A percentile compares a stretch with the other conserved stretches of the same genome.
These are phyloP conservation scores for Hyposoter dolosus DNA, from an alignment of 2,888 invertebrate genomes.

Conservation along the genomic window DNA sequence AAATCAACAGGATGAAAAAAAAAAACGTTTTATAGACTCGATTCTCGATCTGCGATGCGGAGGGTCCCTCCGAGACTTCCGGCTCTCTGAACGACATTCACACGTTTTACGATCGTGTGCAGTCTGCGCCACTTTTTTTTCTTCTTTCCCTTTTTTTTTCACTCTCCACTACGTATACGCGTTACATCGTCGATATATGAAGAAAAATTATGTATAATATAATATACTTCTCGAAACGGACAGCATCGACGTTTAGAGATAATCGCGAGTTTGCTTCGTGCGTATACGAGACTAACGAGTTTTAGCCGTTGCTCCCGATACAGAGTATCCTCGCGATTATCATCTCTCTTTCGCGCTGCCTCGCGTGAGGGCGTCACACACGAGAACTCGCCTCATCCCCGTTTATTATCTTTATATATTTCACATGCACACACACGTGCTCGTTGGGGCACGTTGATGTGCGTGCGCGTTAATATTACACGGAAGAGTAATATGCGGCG, in stretches of 20 bases:
- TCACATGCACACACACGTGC: not conserved
- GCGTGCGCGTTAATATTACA: conserved; percentile 32
- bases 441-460: not conserved
- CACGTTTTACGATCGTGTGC: conserved; percentile 47
- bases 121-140: conserved; percentile 14
- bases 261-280: conserved; percentile 40
- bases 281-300: conserved; percentile 50
- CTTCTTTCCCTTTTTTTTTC: not conserved
- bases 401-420: conserved; percentile 11
- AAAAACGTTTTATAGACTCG: conserved; percentile 14
- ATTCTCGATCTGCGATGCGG: conserved; percentile 31
- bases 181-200: conserved; percentile 20
- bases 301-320: conserved; percentile 49
- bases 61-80: conserved; percentile 55
- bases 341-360: conserved; percentile 66
- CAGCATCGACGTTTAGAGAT: conserved; percentile 62
- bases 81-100: conserved; percentile 48
- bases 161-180: not conserved
- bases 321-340: conserved; percentile 59
- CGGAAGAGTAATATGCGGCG: conserved; percentile 39
- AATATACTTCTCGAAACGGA: conserved; percentile 58
- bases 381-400: conserved; percentile 17
- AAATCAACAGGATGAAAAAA: not conserved
- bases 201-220: conserved; percentile 54
- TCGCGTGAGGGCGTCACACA: conserved; percentile 61